Evolutionary conservation across 2,888 invertebrate species (phyloP).

Genomic region (Acrobasis suavella): DNA sequence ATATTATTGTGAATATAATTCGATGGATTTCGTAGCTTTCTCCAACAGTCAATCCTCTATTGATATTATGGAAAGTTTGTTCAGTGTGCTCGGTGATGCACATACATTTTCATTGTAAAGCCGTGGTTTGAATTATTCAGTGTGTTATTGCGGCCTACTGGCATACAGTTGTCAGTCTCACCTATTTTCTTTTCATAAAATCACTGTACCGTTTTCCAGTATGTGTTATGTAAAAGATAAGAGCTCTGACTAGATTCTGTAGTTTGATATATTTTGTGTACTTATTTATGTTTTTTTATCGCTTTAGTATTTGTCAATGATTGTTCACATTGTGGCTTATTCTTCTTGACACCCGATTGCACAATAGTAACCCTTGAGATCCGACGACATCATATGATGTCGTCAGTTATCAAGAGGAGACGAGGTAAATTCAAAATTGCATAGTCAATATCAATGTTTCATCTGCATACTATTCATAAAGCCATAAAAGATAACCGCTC

Average conservation of each 20-base stretch:
- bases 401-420: too few relatives aligned
- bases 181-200: conserved; percentile 65
- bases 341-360: too few relatives aligned
- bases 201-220: conserved; percentile 35
- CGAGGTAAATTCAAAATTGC: too few relatives aligned
- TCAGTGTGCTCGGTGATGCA: conserved; percentile 38
- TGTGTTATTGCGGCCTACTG: conserved; percentile 50
- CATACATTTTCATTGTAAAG: conserved; percentile 52
- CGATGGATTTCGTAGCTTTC: conserved; percentile 26
- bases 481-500: neutral
- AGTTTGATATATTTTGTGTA: neutral
- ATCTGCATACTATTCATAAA: neutral
- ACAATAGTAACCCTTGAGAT: too few relatives aligned
- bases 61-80: conserved; percentile 54
- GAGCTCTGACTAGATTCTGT: neutral
- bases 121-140: conserved; percentile 64
- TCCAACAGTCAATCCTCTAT: conserved; percentile 32
- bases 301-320: too few relatives aligned
- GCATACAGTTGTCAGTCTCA: conserved; percentile 44
- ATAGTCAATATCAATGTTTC: too few relatives aligned
- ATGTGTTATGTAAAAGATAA: conserved; percentile 32
- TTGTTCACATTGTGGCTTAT: too few relatives aligned
- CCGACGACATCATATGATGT: too few relatives aligned
- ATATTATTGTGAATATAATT: neutral
- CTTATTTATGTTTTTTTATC: neutral